A percentile compares a stretch with the other conserved stretches of the same genome.
Evolutionary conservation across 2,113 vertebrate genomes (phyloP).

Genomic region (Salvelinus sp.): DNA sequence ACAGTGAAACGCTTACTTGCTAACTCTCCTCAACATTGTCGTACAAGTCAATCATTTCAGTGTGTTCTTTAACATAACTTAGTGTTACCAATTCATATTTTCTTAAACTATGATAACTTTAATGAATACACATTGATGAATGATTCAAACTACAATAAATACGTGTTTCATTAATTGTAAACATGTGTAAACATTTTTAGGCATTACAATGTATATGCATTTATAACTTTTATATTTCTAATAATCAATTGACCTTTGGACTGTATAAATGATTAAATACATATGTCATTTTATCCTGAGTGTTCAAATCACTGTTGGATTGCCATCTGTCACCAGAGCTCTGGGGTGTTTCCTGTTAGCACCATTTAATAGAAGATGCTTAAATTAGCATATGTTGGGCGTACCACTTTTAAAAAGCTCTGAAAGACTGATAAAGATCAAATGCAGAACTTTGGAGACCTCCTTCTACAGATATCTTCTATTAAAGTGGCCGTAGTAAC

Average conservation of each 20-base stretch:
- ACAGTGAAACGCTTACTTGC: too few relatives aligned
- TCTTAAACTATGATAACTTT: too few relatives aligned
- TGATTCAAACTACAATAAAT: too few relatives aligned
- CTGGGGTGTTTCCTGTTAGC: constrained; percentile 47
- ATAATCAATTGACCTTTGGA: neutral
- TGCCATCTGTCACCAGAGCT: constrained; percentile 4
- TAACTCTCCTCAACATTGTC: too few relatives aligned
- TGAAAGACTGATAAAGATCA: constrained; percentile 60
- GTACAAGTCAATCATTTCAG: too few relatives aligned
- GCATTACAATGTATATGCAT: neutral
- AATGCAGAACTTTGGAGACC: constrained; percentile 35
- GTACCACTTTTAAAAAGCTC: constrained; percentile 43
- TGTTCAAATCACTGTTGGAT: neutral
- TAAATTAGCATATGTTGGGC: constrained; percentile 58
- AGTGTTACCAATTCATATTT: too few relatives aligned
- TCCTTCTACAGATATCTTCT: constrained; percentile 68
- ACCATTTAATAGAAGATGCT: constrained; percentile 36
- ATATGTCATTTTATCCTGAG: neutral
- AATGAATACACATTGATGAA: too few relatives aligned
- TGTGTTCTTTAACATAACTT: too few relatives aligned
- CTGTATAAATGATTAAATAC: neutral
- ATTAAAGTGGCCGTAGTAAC: constrained; percentile 72
- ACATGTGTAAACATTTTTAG: too few relatives aligned
- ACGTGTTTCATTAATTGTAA: too few relatives aligned
- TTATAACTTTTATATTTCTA: neutral